These are phyloP conservation scores for Clivina fossor DNA, from an alignment of 2,888 invertebrate species.

Conservation along the genomic window DNA sequence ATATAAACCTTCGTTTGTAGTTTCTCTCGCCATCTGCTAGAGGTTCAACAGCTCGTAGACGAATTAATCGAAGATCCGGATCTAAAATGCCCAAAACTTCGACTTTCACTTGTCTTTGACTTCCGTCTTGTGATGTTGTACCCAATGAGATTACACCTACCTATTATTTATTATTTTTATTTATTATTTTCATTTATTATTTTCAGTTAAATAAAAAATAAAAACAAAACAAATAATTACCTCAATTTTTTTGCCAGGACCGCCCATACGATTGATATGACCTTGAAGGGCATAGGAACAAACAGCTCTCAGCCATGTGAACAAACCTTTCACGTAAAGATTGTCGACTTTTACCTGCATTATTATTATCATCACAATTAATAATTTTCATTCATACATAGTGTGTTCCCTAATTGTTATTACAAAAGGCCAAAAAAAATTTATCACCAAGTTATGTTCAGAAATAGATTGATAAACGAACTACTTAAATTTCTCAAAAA, in stretches of 20 bases:
- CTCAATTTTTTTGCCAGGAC: slow-evolving; percentile 69
- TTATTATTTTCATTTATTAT: no score
- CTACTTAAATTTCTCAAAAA: no score
- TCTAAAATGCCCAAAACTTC: slow-evolving; percentile 85
- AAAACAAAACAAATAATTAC: slow-evolving; percentile 45
- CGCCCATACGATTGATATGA: slow-evolving; percentile 73
- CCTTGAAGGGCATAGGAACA: slow-evolving; percentile 81
- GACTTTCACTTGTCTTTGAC: slow-evolving; percentile 73
- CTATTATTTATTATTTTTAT: slow-evolving; percentile 40
- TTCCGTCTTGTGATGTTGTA: slow-evolving; percentile 75
- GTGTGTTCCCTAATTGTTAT: background rate
- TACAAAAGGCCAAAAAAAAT: no score
- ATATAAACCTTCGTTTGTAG: slow-evolving; percentile 68
- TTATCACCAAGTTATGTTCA: no score
- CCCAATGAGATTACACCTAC: slow-evolving; percentile 85
- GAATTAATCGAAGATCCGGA: slow-evolving; percentile 68
- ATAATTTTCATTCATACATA: no score
- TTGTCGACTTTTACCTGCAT: slow-evolving; percentile 66
- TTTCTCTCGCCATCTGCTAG: slow-evolving; percentile 75
- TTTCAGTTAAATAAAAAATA: no score
- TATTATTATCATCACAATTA: slow-evolving; percentile 1
- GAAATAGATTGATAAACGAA: no score
- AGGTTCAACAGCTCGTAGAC: slow-evolving; percentile 82
- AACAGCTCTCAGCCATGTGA: slow-evolving; percentile 71
- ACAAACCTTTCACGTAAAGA: slow-evolving; percentile 66